phyloP scores from a whole-genome alignment of 2,113 vertebrate genomes.

The Phaethornis superciliosus region DNA sequence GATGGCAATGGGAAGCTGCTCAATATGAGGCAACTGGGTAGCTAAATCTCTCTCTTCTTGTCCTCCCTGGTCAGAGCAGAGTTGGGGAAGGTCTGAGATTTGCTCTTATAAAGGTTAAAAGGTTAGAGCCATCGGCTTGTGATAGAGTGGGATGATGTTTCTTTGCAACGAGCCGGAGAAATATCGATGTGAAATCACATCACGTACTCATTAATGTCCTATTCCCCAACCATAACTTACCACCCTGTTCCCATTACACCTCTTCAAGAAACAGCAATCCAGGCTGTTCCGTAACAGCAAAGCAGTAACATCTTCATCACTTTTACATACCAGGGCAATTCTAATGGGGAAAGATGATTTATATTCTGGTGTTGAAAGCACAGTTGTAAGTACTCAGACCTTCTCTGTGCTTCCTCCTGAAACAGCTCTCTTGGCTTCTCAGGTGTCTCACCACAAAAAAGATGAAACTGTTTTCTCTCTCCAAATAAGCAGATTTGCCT shows the following conservation, averaged over 20 bases:
- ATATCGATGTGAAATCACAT: background rate
- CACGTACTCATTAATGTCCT: background rate
- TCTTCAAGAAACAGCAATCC: conserved; percentile 9
- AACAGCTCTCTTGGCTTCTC: conserved; percentile 33
- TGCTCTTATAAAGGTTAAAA: background rate
- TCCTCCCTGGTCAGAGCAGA: background rate
- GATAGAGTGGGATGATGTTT: background rate
- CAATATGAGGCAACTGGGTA: background rate
- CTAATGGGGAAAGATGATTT: conserved; percentile 24
- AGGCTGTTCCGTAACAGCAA: background rate
- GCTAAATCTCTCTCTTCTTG: background rate
- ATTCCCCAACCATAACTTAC: background rate
- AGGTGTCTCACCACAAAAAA: conserved; percentile 26
- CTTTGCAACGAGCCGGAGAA: background rate
- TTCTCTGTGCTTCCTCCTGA: conserved; percentile 36
- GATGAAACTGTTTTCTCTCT: conserved; percentile 4
- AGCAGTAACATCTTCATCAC: conserved; percentile 20
- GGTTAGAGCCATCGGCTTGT: background rate
- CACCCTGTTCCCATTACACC: background rate
- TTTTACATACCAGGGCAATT: conserved; percentile 19
- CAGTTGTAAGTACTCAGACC: conserved; percentile 44
- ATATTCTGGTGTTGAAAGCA: conserved; percentile 50
- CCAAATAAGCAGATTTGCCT: conserved; percentile 32
- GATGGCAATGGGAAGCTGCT: background rate
- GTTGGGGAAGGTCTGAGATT: background rate